A percentile compares a stretch with the other conserved stretches of the same genome.
Evolutionary conservation across 2,797 vertebrate genomes (phyloP).

Genomic region (Mallotus villosus): DNA sequence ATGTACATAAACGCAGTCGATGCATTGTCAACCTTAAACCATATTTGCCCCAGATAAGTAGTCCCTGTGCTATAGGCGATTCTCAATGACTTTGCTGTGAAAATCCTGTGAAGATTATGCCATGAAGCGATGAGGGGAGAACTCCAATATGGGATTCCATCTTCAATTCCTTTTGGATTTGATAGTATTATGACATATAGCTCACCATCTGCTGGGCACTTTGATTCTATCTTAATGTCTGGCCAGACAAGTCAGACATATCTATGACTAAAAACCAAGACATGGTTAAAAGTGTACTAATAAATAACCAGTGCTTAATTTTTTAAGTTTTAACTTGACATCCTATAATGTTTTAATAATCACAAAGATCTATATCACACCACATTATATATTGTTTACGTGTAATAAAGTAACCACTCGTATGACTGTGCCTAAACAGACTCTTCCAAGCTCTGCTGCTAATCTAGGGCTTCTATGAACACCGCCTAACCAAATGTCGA

Average conservation of each 20-base stretch:
- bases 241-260: conserved; percentile 31
- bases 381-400: conserved; percentile 40
- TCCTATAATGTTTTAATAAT: not conserved
- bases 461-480: conserved; percentile 75
- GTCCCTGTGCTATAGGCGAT: conserved; percentile 70
- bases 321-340: not conserved
- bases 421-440: conserved; percentile 72
- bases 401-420: conserved; percentile 67
- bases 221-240: conserved; percentile 26
- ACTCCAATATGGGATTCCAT: conserved; percentile 73
- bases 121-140: conserved; percentile 71
- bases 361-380: not conserved
- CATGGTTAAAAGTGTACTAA: too few species aligned
- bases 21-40: conserved; percentile 76
- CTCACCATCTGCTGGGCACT: conserved; percentile 69
- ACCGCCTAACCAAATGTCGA: conserved; percentile 79
- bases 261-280: too few species aligned
- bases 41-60: conserved; percentile 76
- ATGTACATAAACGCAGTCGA: conserved; percentile 75
- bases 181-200: conserved; percentile 74
- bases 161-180: conserved; percentile 76
- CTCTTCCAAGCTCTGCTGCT: conserved; percentile 69
- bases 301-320: not conserved
- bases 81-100: conserved; percentile 77
- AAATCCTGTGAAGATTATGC: conserved; percentile 76